phyloP scores from a whole-genome alignment of 1,140 invertebrate genomes.

The Streblospio benedicti region DNA sequence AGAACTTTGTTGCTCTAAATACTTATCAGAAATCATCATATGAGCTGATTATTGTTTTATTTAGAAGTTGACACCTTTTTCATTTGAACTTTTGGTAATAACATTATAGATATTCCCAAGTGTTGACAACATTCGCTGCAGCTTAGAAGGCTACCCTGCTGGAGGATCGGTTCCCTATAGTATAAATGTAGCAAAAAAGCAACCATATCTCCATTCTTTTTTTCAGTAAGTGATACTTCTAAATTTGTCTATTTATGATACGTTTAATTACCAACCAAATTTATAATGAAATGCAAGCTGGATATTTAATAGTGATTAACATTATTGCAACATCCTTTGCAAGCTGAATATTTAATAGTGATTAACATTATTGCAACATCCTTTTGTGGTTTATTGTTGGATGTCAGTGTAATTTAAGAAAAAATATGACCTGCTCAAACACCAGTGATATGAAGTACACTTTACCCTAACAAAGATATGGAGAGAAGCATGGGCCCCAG shows the following conservation, averaged over 20 bases:
- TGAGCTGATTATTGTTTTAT: not conserved
- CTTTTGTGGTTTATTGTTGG: not conserved
- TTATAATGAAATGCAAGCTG: not conserved
- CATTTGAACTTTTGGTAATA: not conserved
- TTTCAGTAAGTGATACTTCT: conserved; percentile 61
- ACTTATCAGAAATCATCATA: not conserved
- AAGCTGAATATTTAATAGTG: not conserved
- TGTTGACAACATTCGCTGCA: conserved; percentile 67
- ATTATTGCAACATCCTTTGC: not conserved
- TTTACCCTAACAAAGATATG: too few relatives aligned
- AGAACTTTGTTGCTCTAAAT: not conserved
- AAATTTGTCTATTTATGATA: too few relatives aligned
- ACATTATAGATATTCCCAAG: conserved; percentile 57
- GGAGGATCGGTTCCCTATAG: conserved; percentile 85
- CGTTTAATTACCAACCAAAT: not conserved
- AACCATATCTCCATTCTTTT: conserved; percentile 68
- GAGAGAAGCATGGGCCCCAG: too few relatives aligned
- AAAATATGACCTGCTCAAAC: not conserved
- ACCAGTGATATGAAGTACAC: not conserved
- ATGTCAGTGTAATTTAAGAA: not conserved
- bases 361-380: not conserved
- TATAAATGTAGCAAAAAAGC: conserved; percentile 68
- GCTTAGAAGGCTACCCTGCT: conserved; percentile 72
- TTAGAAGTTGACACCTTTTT: not conserved
- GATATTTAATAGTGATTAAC: not conserved